These are phyloP conservation scores for Ginglymostoma cirratum DNA, from an alignment of 2,113 vertebrate genomes.

Conservation along the genomic window DNA sequence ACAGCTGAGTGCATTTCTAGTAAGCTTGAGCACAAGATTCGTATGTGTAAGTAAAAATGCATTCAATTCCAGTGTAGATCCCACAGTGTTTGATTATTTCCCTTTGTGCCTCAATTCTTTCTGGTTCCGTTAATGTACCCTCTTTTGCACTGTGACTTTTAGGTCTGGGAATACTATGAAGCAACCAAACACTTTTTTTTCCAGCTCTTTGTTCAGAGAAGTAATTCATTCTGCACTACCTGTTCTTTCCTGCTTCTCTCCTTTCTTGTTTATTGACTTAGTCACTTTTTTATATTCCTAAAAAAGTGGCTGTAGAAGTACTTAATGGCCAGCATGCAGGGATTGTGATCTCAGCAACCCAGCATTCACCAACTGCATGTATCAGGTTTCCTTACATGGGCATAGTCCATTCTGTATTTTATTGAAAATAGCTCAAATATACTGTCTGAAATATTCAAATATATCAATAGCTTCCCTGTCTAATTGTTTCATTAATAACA, in stretches of 20 bases:
- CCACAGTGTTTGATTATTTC: conserved; percentile 65
- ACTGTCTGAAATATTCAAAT: conserved; percentile 11
- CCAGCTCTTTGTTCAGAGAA: conserved; percentile 69
- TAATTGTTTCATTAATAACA: not conserved
- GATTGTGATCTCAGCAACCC: conserved; percentile 72
- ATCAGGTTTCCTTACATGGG: conserved; percentile 76
- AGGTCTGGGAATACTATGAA: conserved; percentile 75
- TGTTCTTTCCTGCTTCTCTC: conserved; percentile 71
- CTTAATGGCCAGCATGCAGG: conserved; percentile 67
- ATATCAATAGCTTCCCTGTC: not conserved
- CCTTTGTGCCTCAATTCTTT: conserved; percentile 76
- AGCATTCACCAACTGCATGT: conserved; percentile 81
- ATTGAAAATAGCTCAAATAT: conserved; percentile 39
- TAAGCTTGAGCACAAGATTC: conserved; percentile 30
- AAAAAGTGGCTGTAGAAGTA: conserved; percentile 62
- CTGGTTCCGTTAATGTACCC: conserved; percentile 67
- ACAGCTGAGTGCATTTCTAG: conserved; percentile 37
- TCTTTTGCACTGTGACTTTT: conserved; percentile 69
- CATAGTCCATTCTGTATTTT: conserved; percentile 55
- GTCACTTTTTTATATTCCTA: conserved; percentile 61
- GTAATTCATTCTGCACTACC: conserved; percentile 74
- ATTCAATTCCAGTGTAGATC: conserved; percentile 94
- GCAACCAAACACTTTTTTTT: conserved; percentile 64
- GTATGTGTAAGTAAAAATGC: conserved; percentile 96
- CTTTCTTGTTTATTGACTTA: conserved; percentile 74